Percentiles rank a stretch among this genome's conserved stretches.
phyloP scores from a whole-genome alignment of 2,888 invertebrate species.

The Rhagium mordax region DNA sequence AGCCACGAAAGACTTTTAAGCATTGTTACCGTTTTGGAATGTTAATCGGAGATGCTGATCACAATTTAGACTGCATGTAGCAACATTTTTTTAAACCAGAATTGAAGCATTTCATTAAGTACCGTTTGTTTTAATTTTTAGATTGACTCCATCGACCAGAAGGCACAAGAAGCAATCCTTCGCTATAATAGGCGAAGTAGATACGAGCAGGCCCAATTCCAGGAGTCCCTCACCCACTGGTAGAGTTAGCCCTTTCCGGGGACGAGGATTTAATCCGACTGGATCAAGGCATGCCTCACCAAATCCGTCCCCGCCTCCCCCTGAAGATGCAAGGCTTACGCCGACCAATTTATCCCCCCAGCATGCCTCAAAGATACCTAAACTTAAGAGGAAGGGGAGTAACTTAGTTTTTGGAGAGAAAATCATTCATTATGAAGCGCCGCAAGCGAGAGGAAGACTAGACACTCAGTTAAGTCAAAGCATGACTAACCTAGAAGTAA shows the following conservation, averaged over 20 bases:
- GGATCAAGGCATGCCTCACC: conserved; percentile 68
- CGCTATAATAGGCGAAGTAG: conserved; percentile 67
- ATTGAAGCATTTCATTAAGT: background rate
- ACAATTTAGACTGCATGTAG: conserved; percentile 26
- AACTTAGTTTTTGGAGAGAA: conserved; percentile 60
- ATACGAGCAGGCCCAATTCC: conserved; percentile 59
- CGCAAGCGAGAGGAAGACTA: conserved; percentile 54
- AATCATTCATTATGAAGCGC: conserved; percentile 54
- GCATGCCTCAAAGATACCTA: conserved; percentile 60
- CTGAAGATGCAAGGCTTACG: conserved; percentile 49
- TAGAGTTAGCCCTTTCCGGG: conserved; percentile 69
- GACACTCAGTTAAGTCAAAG: conserved; percentile 64
- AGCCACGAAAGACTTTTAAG: background rate
- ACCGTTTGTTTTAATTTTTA: conserved; percentile 40
- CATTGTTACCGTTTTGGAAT: conserved; percentile 12
- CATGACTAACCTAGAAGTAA: conserved; percentile 61
- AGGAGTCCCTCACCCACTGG: conserved; percentile 64
- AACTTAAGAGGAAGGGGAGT: conserved; percentile 57
- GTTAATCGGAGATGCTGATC: conserved; percentile 1
- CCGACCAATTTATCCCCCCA: conserved; percentile 42
- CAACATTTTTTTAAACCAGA: background rate
- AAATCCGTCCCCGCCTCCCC: conserved; percentile 63
- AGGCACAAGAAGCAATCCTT: conserved; percentile 66
- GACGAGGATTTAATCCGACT: conserved; percentile 67
- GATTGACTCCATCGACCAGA: conserved; percentile 62